These are phyloP conservation scores for Forficula auricularia DNA, from an alignment of 1,140 invertebrate species.

Conservation along the genomic window DNA sequence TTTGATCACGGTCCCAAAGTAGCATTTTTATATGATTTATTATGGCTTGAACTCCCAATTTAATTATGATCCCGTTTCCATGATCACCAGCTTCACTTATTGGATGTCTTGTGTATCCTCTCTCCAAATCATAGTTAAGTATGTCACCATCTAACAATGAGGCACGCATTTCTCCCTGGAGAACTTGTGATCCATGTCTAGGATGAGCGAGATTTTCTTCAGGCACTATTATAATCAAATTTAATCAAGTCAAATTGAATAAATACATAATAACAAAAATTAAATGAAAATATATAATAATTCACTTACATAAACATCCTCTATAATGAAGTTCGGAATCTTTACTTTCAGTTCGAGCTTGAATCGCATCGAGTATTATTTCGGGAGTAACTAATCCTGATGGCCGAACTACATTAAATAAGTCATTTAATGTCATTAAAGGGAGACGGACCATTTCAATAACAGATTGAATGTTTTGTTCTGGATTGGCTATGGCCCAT, in stretches of 20 bases:
- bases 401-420: constrained; percentile 72
- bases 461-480: constrained; percentile 29
- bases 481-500: constrained; percentile 67
- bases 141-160: constrained; percentile 76
- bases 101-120: constrained; percentile 79
- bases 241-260: constrained; percentile 5
- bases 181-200: constrained; percentile 58
- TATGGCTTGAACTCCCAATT: constrained; percentile 72
- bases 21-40: constrained; percentile 86
- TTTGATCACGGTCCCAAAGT: constrained; percentile 83
- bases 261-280: neutral
- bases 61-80: constrained; percentile 70
- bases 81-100: constrained; percentile 65
- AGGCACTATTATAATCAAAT: constrained; percentile 42
- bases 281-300: no score
- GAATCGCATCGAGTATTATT: constrained; percentile 84
- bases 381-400: constrained; percentile 73
- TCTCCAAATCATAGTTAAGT: constrained; percentile 77
- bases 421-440: constrained; percentile 69
- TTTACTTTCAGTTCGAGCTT: constrained; percentile 56
- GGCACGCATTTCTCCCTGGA: constrained; percentile 71
- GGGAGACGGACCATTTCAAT: constrained; percentile 53
- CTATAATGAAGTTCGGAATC: constrained; percentile 65
- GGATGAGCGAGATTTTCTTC: constrained; percentile 81
- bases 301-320: constrained; percentile 46